Percentiles rank a stretch among this genome's conserved stretches.
Evolutionary conservation across 2,797 vertebrate species (phyloP).

Genomic region (Petrocephalus sullivani): DNA sequence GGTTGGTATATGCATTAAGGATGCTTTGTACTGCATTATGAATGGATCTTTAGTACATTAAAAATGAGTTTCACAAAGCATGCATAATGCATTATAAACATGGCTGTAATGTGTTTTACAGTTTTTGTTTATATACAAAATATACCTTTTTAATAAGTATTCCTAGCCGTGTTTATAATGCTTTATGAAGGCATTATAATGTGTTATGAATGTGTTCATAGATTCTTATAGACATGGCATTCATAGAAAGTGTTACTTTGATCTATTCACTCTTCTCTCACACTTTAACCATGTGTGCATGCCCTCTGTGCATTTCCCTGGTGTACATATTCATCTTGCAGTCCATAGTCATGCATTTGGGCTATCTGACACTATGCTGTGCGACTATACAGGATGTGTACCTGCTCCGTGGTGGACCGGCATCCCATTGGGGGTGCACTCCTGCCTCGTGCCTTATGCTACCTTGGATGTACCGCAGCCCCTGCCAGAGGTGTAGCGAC

Average conservation of each 20-base stretch:
- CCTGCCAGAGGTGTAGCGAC: background rate
- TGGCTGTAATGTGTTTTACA: background rate
- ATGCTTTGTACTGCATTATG: background rate
- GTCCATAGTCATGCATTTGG: background rate
- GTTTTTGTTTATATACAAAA: background rate
- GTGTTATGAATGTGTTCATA: background rate
- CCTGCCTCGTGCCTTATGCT: background rate
- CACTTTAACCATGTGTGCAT: background rate
- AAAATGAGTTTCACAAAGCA: background rate
- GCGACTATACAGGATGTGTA: background rate
- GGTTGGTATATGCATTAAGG: background rate
- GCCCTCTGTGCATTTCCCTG: background rate
- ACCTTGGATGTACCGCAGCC: background rate
- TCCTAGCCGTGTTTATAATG: background rate
- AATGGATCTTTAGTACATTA: background rate
- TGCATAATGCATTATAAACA: background rate
- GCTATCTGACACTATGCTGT: background rate
- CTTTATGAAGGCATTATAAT: background rate
- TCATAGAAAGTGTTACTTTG: background rate
- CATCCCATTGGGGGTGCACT: background rate
- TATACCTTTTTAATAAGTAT: background rate
- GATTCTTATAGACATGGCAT: background rate
- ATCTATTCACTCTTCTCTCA: background rate
- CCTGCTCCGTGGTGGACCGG: background rate
- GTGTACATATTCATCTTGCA: background rate